Evolutionary conservation across 2,797 vertebrate species (phyloP).

Genomic region (Philypnodon macrostomus): DNA sequence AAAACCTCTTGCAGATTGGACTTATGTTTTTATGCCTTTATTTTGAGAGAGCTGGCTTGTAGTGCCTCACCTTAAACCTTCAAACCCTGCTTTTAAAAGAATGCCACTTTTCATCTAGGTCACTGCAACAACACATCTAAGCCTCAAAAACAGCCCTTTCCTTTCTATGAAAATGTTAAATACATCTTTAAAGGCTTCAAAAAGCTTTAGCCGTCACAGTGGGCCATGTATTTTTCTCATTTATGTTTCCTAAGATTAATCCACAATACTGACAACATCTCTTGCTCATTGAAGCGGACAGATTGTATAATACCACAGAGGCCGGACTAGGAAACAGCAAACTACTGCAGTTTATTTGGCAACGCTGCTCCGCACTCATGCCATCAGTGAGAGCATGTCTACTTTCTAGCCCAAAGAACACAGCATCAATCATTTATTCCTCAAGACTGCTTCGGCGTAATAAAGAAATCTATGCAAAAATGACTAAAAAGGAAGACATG

Average conservation of each 20-base stretch:
- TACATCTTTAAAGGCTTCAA: constrained; percentile 43
- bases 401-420: constrained; percentile 33
- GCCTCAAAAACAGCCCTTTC: constrained; percentile 12
- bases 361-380: constrained; percentile 20
- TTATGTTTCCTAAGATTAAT: constrained; percentile 46
- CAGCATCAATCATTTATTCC: constrained; percentile 44
- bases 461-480: constrained; percentile 12
- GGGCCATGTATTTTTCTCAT: constrained; percentile 19
- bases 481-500: constrained; percentile 16
- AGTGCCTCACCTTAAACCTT: constrained; percentile 48
- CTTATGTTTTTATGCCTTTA: no score
- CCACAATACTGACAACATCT: constrained; percentile 25
- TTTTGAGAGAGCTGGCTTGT: no score
- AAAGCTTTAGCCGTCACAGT: constrained; percentile 24
- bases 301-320: constrained; percentile 46
- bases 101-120: constrained; percentile 34
- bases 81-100: constrained; percentile 24
- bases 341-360: constrained; percentile 27
- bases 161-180: constrained; percentile 39
- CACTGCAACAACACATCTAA: constrained; percentile 18
- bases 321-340: constrained; percentile 29
- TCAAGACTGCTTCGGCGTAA: constrained; percentile 21
- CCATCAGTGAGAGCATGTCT: constrained; percentile 35
- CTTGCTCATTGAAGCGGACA: constrained; percentile 35
- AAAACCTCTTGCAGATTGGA: no score